Evolutionary conservation across 2,888 invertebrate species (phyloP), one percentile per base, ranked within the genome.

Genomic region (Lepeophtheirus nordmannii): DNA sequence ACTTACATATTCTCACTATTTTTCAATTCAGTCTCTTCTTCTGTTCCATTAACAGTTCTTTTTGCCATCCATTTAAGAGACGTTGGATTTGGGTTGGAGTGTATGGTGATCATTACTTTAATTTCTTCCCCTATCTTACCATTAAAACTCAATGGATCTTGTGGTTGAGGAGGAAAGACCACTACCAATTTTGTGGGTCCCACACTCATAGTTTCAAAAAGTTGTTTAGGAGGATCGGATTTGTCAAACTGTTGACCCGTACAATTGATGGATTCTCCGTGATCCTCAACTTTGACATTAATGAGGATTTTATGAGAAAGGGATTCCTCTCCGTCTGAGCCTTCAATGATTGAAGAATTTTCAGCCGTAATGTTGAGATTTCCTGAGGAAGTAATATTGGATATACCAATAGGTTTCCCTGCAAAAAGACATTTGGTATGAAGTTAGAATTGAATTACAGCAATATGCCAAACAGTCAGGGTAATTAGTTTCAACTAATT

Each of bases 31-130:
- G 53, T 46, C 53, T 3, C 1, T n/a, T 14, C 17, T 5, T 46
- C 53, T 5, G 53, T 5, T 46, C 53, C 53, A 17, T 46, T 46
- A 5, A 46, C 8, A 14, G 14, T 46, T 46, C 53, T 14, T 17
- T 46, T 46, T 46, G 53, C 17, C 53, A 46, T 46, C 53, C 53
- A 46, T 46, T 46, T 46, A 46, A 46, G 17, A 46, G 53, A 5
- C 5, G 14, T 17, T 17, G 53, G 53, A 17, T 17, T 46, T 8
- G 53, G 53, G 17, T 46, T 46, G 53, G 53, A 46, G 53, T 46
- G 53, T n/a, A 46, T 17, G n/a, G 53, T 2, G 17, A 46, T 17
- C 1, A 17, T 46, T 5, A 46, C 17, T 8, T 46, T 46, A 14
- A 46, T 5, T 8, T 46, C 53, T 46, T 46, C 53, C 5, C 3